Evolutionary conservation across 2,113 vertebrate genomes (phyloP).

Genomic region (Ceuthmochares aereus): DNA sequence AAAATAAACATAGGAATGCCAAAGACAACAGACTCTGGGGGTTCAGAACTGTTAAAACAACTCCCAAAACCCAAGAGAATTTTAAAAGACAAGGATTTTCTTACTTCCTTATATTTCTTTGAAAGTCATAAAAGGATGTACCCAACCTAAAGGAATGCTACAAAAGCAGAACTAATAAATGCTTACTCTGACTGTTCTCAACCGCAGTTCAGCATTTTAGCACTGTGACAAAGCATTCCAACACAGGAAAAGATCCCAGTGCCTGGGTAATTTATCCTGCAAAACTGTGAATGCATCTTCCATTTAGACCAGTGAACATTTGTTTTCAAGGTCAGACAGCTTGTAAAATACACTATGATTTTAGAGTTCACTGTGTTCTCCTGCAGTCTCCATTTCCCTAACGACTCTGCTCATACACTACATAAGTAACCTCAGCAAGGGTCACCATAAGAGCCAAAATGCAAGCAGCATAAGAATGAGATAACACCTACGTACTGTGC

Average conservation of each 20-base stretch:
- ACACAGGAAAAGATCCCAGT: background rate
- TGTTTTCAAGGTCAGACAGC: constrained; percentile 14
- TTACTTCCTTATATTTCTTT: background rate
- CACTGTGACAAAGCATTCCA: background rate
- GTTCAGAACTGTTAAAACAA: constrained; percentile 1
- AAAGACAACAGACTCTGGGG: background rate
- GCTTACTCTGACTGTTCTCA: background rate
- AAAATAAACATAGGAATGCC: background rate
- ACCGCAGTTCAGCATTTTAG: background rate
- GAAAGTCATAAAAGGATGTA: background rate
- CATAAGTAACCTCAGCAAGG: background rate
- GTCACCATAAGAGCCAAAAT: background rate
- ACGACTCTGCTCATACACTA: background rate
- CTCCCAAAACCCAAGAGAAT: background rate
- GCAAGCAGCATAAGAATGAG: background rate
- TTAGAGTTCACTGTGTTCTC: background rate
- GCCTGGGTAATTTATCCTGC: background rate
- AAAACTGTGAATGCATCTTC: constrained; percentile 4
- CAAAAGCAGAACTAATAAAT: background rate
- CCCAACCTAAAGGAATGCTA: background rate
- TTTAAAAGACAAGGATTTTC: background rate
- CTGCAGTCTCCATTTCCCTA: constrained; percentile 2
- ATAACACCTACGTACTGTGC: background rate
- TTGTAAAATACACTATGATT: background rate
- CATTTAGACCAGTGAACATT: background rate